Percentiles rank a stretch among this genome's conserved stretches.
These are phyloP conservation scores for Lepidothrix coronata DNA, from an alignment of 2,113 vertebrate species.

Conservation along the genomic window DNA sequence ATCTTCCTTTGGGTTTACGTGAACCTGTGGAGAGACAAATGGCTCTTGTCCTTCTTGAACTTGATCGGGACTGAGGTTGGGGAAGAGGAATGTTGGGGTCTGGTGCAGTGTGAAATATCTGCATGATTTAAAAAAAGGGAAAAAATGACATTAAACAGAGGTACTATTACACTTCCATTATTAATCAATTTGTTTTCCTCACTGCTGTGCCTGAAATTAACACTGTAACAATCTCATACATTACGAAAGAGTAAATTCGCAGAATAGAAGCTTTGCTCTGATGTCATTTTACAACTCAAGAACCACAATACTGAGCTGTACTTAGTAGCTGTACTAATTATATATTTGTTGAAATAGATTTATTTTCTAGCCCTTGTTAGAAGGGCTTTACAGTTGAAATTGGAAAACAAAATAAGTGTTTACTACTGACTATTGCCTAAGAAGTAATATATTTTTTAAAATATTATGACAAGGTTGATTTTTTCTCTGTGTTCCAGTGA, in stretches of 20 bases:
- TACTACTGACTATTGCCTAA: background rate
- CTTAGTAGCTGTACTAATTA: background rate
- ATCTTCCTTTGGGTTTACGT: constrained; percentile 87
- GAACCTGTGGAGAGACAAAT: constrained; percentile 94
- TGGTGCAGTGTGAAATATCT: constrained; percentile 93
- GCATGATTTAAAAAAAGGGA: background rate
- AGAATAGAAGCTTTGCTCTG: background rate
- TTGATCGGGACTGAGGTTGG: constrained; percentile 86
- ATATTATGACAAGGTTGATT: background rate
- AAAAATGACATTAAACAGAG: background rate
- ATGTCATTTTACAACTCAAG: background rate
- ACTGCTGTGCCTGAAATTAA: background rate
- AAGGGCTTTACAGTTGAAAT: background rate
- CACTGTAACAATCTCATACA: background rate
- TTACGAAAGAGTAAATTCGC: background rate
- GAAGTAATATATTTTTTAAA: fast-evolving
- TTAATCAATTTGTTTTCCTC: background rate
- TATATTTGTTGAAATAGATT: background rate
- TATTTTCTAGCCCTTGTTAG: background rate
- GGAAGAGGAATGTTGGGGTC: constrained; percentile 90
- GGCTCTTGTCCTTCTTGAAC: constrained; percentile 86
- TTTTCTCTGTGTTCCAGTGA: background rate
- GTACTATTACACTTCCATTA: background rate
- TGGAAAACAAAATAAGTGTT: background rate
- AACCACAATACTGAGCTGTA: background rate